Percentiles rank a stretch among this genome's conserved stretches.
These are phyloP conservation scores for Rhabdophis nuchalis DNA, from an alignment of 2,797 vertebrate species.

Conservation along the genomic window DNA sequence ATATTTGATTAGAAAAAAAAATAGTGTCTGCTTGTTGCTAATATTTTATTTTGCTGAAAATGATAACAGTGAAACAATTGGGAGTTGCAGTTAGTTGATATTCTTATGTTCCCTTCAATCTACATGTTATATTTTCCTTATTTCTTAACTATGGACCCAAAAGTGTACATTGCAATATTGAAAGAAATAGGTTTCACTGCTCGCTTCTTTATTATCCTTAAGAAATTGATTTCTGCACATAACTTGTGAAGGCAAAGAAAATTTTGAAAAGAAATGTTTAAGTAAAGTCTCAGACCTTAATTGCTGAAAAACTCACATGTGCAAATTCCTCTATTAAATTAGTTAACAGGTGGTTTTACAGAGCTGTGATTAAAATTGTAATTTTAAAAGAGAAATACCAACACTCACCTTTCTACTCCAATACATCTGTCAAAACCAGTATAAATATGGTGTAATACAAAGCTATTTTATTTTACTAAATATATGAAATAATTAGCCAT, in stretches of 20 bases:
- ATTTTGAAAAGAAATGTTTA: neutral
- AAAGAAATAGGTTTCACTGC: neutral
- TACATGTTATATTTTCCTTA: neutral
- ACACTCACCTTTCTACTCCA: conserved; percentile 16
- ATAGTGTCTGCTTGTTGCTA: conserved; percentile 33
- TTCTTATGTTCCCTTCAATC: conserved; percentile 23
- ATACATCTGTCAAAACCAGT: neutral
- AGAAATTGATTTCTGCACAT: neutral
- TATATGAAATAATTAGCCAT: neutral
- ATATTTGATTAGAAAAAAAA: conserved; percentile 35
- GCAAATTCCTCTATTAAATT: conserved; percentile 7
- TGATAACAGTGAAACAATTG: conserved; percentile 40
- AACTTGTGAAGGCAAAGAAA: neutral
- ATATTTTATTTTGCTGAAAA: conserved; percentile 39
- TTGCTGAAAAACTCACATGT: neutral
- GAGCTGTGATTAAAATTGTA: conserved; percentile 22
- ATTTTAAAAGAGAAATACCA: conserved; percentile 4
- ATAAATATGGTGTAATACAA: conserved; percentile 1
- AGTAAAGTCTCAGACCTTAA: neutral
- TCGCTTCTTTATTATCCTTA: neutral
- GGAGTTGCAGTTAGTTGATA: conserved; percentile 26
- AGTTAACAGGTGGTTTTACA: neutral
- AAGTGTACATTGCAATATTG: neutral
- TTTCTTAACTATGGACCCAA: conserved; percentile 20
- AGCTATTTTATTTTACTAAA: neutral